These are phyloP conservation scores for Archegozetes longisetosus DNA, from an alignment of 1,140 invertebrate species.

Conservation along the genomic window DNA sequence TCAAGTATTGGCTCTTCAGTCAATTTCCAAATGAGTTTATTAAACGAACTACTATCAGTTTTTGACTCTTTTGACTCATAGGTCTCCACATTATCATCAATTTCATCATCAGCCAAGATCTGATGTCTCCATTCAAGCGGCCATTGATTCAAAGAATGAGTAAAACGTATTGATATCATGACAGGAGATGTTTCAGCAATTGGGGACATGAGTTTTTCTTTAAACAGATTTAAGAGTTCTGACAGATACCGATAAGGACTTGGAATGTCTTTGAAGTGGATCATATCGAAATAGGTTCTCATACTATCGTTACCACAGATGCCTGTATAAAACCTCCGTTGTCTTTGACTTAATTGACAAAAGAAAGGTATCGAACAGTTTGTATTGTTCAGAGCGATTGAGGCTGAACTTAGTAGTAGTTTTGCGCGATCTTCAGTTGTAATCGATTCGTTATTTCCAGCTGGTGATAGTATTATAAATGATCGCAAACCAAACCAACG, in stretches of 20 bases:
- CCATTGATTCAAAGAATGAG: constrained; percentile 60
- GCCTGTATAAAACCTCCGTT: constrained; percentile 68
- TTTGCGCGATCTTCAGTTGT: constrained; percentile 61
- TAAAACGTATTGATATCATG: constrained; percentile 57
- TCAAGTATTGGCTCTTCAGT: constrained; percentile 33
- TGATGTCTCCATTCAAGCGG: constrained; percentile 15
- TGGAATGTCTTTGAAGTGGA: constrained; percentile 65
- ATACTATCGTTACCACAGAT: constrained; percentile 48
- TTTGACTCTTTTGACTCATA: neutral
- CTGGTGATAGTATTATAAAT: constrained; percentile 58
- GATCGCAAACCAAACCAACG: constrained; percentile 58
- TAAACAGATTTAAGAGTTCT: constrained; percentile 36
- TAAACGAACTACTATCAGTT: neutral
- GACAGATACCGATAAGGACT: constrained; percentile 61
- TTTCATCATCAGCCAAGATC: no score
- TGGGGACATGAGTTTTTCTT: constrained; percentile 30
- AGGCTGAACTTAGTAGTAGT: constrained; percentile 63
- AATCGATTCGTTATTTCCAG: constrained; percentile 35
- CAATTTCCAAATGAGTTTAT: neutral
- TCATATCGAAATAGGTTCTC: constrained; percentile 66
- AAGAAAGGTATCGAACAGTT: constrained; percentile 65
- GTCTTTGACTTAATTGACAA: constrained; percentile 60
- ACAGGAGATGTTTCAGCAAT: constrained; percentile 35
- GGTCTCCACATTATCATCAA: neutral
- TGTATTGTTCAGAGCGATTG: constrained; percentile 64